These are phyloP conservation scores for Apotomis turbidana DNA, from an alignment of 2,888 invertebrate species.

Conservation along the genomic window DNA sequence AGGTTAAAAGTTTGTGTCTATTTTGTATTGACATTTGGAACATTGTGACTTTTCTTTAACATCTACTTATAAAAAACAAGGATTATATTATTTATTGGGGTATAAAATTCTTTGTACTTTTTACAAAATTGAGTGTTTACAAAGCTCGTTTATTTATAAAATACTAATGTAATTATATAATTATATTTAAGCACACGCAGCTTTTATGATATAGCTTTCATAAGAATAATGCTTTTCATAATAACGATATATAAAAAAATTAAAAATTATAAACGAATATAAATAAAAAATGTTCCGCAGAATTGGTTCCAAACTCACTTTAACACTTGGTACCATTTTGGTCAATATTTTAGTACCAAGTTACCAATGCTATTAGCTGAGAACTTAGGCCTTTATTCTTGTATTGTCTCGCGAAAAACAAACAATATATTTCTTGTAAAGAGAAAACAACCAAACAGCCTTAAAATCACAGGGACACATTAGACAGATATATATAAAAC, in stretches of 20 bases:
- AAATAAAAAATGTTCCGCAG: slow-evolving; percentile 6
- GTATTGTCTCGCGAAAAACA: slow-evolving; percentile 33
- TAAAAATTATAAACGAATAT: neutral
- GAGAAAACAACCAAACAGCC: slow-evolving; percentile 46
- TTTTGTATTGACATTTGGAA: no score
- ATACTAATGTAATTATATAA: neutral
- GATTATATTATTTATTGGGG: no score
- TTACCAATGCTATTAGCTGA: slow-evolving; percentile 17
- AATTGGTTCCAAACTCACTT: slow-evolving; percentile 11
- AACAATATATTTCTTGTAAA: slow-evolving; percentile 38
- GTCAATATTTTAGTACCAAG: neutral
- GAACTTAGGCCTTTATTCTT: slow-evolving; percentile 39
- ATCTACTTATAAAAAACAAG: no score
- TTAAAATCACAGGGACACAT: slow-evolving; percentile 49
- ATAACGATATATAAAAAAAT: no score
- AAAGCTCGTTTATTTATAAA: slow-evolving; percentile 1
- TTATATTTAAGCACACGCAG: no score
- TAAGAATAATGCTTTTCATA: neutral
- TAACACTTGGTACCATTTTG: slow-evolving; percentile 6
- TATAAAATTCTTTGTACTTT: slow-evolving; percentile 3
- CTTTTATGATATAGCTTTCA: neutral
- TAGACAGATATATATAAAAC: slow-evolving; percentile 19
- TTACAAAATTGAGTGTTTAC: neutral
- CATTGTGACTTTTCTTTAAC: no score
- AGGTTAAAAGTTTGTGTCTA: no score